Base-by-base conservation (phyloP, 2,113 vertebrate genomes). In the Myotis brandtii region DNA sequence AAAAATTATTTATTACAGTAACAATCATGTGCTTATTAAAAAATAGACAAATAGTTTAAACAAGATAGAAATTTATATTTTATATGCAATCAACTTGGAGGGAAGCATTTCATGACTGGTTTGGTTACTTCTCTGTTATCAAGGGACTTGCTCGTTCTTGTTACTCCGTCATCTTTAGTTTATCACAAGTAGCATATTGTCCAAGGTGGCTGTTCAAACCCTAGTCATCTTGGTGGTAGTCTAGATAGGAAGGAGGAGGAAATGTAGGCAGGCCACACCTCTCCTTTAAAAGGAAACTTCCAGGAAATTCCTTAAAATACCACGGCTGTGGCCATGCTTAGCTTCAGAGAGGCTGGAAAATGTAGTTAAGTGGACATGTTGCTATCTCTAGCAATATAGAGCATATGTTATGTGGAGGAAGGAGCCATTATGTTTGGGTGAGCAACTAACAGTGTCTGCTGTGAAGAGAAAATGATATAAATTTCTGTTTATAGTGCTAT, bases 201-300 rank as follows among this genome's bases (percentile, higher is more conserved):
- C 56, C 50, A 90, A 43, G 91, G 50, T 85, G 59, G 27, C 30
- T 46, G 17, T 73, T 94, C n/a, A 92, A 85, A 76, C 50, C 69
- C 43, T 17, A 37, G 10, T 92, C n/a, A 20, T 81, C 25, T 20
- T 21, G 16, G 67, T 84, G 37, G 25, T 43, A 37, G 70, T 96
- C 32, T 89, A 48, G 25, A 17, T 82, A 86, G 59, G 54, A 48
- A 86, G 52, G 46, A 67, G 69, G 69, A 80, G 56, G 76, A 84
- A 81, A 69, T 66, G 6, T 76, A 14, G 43, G 52, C 52, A 66
- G n/a, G 66, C 59, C 20, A 37, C 73, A 80, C 20, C 54, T n/a
- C 30, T 93, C 34, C 32, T 92, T 95, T 72, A 92, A 37, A 69
- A 96, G 94, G 73, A 93, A 91, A 88, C 32, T 90, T 89, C 37